Evolutionary conservation across 2,888 invertebrate species (phyloP), one percentile per base, ranked within the genome.

Genomic region (Cantharis lateralis): DNA sequence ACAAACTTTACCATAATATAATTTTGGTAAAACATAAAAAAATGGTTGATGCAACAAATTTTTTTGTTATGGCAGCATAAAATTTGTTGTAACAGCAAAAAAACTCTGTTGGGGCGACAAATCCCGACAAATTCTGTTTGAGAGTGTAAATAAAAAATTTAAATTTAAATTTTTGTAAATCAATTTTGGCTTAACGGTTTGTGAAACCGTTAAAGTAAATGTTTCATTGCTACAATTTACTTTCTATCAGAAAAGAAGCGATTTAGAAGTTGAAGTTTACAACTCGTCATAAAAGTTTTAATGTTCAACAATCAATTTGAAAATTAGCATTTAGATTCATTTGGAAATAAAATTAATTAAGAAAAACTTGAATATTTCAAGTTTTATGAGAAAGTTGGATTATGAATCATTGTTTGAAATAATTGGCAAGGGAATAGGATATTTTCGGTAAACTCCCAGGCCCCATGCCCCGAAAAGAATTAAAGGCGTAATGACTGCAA

Each of bases 401-500:
- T 48, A n/a, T 48, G 48, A 48, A n/a, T 48, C n/a, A 48, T n/a
- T n/a, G 48, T 48, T 28, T 13, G 48, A 72, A 72, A 72, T 63
- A 72, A 72, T 66, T 64, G 24, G 15, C 15, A 18, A 32, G 64
- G 72, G 32, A 70, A 70, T 68, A 15, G 26, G 20, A 18, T 16
- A 16, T 70, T 32, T 62, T 24, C 16, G 62, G 10, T 62, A 61
- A 68, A 68, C 62, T 68, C 61, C 15, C 61, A 62, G 16, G 61
- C 62, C 61, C 15, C 61, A 62, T 26, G 61, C 62, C 76, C 70
- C 64, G 24, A 69, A 62, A 62, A 73, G 69, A 76, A 77, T 75
- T 70, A 75, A 70, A 74, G 26, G 61, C 72, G 76, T 76, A 77
- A 77, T 74, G 77, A 74, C 68, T 71, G 77, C 77, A 77, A 77